These are phyloP conservation scores for Plectrocnemia conspersa DNA, from an alignment of 1,140 invertebrate genomes.

Conservation along the genomic window DNA sequence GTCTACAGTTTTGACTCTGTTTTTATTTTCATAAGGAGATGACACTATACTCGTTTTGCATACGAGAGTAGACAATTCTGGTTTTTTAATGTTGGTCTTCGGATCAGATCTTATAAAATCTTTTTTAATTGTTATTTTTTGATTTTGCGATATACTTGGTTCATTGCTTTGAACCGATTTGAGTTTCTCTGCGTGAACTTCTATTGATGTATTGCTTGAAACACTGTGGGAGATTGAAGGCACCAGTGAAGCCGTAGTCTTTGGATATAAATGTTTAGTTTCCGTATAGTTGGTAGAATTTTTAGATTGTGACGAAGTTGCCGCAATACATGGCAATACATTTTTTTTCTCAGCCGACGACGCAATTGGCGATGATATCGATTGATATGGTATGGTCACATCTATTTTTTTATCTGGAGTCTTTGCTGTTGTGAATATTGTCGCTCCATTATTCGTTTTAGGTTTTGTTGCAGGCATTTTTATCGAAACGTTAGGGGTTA, in stretches of 20 bases:
- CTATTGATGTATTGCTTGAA: too few species aligned
- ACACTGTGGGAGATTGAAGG: background rate
- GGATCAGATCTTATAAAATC: conserved; percentile 3
- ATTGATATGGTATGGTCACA: conserved; percentile 29
- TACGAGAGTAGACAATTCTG: conserved; percentile 12
- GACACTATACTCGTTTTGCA: conserved; percentile 19
- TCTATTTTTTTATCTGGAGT: conserved; percentile 20
- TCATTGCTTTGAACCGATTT: too few species aligned
- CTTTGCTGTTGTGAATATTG: conserved; percentile 33
- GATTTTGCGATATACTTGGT: too few species aligned
- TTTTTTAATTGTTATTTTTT: background rate
- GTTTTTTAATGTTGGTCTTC: background rate
- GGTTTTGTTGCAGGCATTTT: too few species aligned
- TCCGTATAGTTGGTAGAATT: conserved; percentile 11
- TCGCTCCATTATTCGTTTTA: conserved; percentile 21
- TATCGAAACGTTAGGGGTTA: too few species aligned
- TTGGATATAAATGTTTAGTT: conserved; percentile 14
- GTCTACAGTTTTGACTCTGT: background rate
- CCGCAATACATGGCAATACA: too few species aligned
- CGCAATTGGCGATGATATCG: conserved; percentile 30
- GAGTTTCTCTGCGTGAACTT: background rate
- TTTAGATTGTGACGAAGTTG: conserved; percentile 13
- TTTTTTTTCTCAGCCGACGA: conserved; percentile 28
- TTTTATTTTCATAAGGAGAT: conserved; percentile 15
- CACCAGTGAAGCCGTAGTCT: background rate